Percentiles rank a stretch among this genome's conserved stretches.
These are phyloP conservation scores for Ostrea denselamellosa DNA, from an alignment of 1,140 invertebrate species.

Conservation along the genomic window DNA sequence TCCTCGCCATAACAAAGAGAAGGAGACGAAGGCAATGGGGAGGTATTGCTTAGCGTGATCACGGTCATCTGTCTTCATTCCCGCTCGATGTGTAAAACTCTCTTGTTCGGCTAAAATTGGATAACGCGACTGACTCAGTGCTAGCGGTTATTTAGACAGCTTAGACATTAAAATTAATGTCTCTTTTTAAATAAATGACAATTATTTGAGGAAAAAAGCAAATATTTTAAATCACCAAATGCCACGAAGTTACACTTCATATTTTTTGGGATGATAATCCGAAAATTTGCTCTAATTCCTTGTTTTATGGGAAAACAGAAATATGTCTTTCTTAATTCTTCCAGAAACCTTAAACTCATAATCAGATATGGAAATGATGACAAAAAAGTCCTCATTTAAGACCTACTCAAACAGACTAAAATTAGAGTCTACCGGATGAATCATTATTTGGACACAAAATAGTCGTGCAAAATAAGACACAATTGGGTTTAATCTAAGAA, in stretches of 20 bases:
- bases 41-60: slow-evolving; percentile 3
- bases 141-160: slow-evolving; percentile 17
- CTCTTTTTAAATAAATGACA: slow-evolving; percentile 39
- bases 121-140: slow-evolving; percentile 36
- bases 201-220: slow-evolving; percentile 37
- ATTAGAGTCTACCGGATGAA: slow-evolving; percentile 37
- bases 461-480: slow-evolving; percentile 30
- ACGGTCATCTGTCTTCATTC: slow-evolving; percentile 16
- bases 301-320: neutral
- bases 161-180: slow-evolving; percentile 23
- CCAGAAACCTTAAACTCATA: neutral
- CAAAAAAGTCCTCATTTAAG: neutral
- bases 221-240: slow-evolving; percentile 37
- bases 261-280: slow-evolving; percentile 12
- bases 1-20: slow-evolving; percentile 22
- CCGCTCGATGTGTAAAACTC: slow-evolving; percentile 30
- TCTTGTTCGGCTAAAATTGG: slow-evolving; percentile 37
- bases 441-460: slow-evolving; percentile 16
- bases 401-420: slow-evolving; percentile 28
- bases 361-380: slow-evolving; percentile 17
- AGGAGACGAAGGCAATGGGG: neutral
- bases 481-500: slow-evolving; percentile 23
- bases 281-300: neutral
- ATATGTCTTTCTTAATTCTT: neutral
- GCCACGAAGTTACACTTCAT: slow-evolving; percentile 12